Evolutionary conservation across 1,140 invertebrate species (phyloP), one percentile per base, ranked within the genome.

Genomic region (Chrysomallon squamiferum): DNA sequence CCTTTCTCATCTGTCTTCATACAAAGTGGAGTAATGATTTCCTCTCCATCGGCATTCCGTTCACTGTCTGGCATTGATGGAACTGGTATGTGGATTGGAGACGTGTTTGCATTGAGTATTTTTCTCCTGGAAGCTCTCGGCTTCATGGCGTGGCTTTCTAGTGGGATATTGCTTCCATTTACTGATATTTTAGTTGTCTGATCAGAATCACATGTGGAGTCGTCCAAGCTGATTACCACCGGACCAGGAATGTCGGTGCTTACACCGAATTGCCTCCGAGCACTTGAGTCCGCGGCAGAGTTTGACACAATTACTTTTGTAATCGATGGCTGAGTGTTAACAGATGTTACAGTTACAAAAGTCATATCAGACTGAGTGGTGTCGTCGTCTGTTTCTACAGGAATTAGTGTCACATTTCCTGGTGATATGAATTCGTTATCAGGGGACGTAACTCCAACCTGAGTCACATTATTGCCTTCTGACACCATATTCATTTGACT

Each of bases 371-470:
- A 38, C 15, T 38, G 18, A 2, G 5, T 5, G 18, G 50, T 29
- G 22, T 27, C 11, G 22, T 27, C 29, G 18, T 54, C 18, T 33
- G 13, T 59, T n/a, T 59, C 0, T 1, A 59, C 22, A 20, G 58
- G 58, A 27, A 59, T 38, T 43, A 25, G n/a, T 25, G 58, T 59
- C 4, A 59, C 58, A 22, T 38, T 22, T 18, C 58, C 58, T 45
- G 22, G 22, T 22, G 32, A 33, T n/a, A 59, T 22, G 22, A 59
- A 38, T 13, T 25, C 35, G 15, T 20, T 22, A 41, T 59, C 58
- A 59, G 38, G 33, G 20, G 58, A 59, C 20, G 35, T 59, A 59
- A 43, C 18, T 59, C 41, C 58, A 11, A 59, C 58, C 25, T 38
- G 41, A 11, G 58, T 59, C n/a, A 59, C 58, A 59, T 59, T 45